Conservation (phyloP, 2,888 invertebrate species). For the Apotomis betuletana region DNA sequence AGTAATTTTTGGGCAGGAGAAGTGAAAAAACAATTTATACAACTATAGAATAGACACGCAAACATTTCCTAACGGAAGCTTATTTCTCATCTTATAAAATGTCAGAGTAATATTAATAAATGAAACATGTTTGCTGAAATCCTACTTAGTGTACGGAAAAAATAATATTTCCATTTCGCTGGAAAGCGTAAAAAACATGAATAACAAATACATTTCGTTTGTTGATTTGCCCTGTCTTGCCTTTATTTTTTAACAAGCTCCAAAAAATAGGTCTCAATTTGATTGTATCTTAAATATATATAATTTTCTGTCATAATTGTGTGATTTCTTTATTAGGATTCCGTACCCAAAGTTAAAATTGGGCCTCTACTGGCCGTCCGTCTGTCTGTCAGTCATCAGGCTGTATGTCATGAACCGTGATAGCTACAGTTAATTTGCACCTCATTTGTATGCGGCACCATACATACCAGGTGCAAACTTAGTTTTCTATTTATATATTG, state of each 20-base stretch:
- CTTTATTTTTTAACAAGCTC: not conserved
- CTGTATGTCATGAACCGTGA: too few relatives aligned
- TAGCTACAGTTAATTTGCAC: too few relatives aligned
- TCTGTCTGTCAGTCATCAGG: too few relatives aligned
- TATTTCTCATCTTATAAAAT: conserved; percentile 1
- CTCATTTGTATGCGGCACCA: too few relatives aligned
- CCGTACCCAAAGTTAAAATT: too few relatives aligned
- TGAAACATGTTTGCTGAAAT: conserved; percentile 28
- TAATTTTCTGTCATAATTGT: too few relatives aligned
- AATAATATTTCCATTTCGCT: conserved; percentile 21
- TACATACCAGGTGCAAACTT: too few relatives aligned
- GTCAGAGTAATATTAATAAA: conserved; percentile 31
- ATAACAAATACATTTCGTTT: conserved; percentile 21
- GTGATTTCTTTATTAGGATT: too few relatives aligned
- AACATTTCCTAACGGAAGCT: not conserved
- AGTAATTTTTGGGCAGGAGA: not conserved
- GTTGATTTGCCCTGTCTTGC: conserved; percentile 13
- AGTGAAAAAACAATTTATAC: not conserved
- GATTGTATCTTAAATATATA: too few relatives aligned
- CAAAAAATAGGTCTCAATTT: not conserved
- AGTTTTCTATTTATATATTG: too few relatives aligned
- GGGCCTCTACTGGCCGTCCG: too few relatives aligned
- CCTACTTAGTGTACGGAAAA: conserved; percentile 8
- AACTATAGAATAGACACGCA: conserved; percentile 1
- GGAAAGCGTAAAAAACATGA: conserved; percentile 5